phyloP scores from a whole-genome alignment of 2,888 invertebrate genomes.

The Masnerella sp. region DNA sequence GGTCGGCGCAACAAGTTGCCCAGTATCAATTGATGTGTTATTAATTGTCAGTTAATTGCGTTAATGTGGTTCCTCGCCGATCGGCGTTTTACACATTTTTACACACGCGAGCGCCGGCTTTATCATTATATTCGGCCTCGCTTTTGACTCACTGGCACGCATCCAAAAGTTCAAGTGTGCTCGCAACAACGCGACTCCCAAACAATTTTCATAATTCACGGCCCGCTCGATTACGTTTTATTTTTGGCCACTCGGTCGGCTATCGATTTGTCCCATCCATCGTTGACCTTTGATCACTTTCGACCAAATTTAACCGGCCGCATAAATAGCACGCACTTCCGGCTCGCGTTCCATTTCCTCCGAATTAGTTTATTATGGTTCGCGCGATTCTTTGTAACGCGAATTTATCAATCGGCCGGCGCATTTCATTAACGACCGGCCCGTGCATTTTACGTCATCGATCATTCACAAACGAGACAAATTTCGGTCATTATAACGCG shows the following conservation, averaged over 20 bases:
- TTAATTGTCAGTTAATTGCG: constrained; percentile 77
- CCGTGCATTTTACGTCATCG: constrained; percentile 14
- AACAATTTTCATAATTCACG: constrained; percentile 77
- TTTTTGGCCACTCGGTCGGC: constrained; percentile 65
- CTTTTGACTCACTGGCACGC: constrained; percentile 73
- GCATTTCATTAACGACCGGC: constrained; percentile 40
- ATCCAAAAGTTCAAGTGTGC: constrained; percentile 66
- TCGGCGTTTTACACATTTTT: constrained; percentile 61
- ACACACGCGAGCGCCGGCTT: constrained; percentile 63
- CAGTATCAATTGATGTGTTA: constrained; percentile 77
- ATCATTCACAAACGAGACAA: constrained; percentile 37
- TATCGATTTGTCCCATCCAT: constrained; percentile 64
- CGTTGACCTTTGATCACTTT: constrained; percentile 69
- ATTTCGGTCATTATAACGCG: constrained; percentile 40
- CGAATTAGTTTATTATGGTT: constrained; percentile 56
- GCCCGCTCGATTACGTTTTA: constrained; percentile 73
- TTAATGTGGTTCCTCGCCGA: constrained; percentile 72
- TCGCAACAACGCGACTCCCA: constrained; percentile 29
- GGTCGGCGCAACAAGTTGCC: constrained; percentile 76
- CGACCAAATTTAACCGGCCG: constrained; percentile 70
- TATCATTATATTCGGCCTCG: constrained; percentile 74
- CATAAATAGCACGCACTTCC: constrained; percentile 66
- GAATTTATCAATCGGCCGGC: constrained; percentile 47
- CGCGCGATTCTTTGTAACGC: constrained; percentile 55
- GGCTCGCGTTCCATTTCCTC: constrained; percentile 65